These are phyloP conservation scores for Adoxophyes honmai DNA, from an alignment of 1,140 invertebrate genomes.

Conservation along the genomic window DNA sequence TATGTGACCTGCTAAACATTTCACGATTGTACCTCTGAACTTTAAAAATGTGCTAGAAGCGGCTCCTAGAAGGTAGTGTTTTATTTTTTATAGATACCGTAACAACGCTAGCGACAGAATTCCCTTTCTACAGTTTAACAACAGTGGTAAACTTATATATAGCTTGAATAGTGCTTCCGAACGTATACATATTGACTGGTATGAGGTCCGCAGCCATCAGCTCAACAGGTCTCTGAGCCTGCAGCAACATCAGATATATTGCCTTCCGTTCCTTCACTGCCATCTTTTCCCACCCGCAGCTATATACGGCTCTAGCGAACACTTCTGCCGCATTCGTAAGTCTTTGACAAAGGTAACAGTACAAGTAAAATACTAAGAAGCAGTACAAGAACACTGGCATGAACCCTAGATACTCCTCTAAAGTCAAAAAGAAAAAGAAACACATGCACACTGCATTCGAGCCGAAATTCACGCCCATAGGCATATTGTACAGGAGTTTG, in stretches of 20 bases:
- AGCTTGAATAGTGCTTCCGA: conserved; percentile 50
- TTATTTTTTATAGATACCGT: too few relatives aligned
- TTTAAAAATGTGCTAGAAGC: too few relatives aligned
- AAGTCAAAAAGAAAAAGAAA: conserved; percentile 48
- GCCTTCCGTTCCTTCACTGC: conserved; percentile 44
- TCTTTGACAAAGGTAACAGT: conserved; percentile 56
- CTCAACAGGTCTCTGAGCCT: conserved; percentile 47
- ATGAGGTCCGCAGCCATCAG: conserved; percentile 61
- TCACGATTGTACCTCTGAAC: too few relatives aligned
- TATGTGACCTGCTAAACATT: too few relatives aligned
- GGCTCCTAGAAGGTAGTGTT: too few relatives aligned
- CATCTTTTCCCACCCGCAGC: conserved; percentile 64
- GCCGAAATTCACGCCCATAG: conserved; percentile 56
- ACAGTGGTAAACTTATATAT: conserved; percentile 64
- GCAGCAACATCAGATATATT: conserved; percentile 42
- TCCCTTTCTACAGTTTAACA: conserved; percentile 58
- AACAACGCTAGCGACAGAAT: too few relatives aligned
- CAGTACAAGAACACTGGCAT: conserved; percentile 49
- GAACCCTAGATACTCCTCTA: conserved; percentile 45
- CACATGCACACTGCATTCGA: conserved; percentile 48
- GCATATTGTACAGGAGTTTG: conserved; percentile 51
- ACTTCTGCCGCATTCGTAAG: conserved; percentile 48
- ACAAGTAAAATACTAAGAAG: conserved; percentile 57
- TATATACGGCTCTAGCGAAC: conserved; percentile 51
- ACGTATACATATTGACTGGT: conserved; percentile 60